Evolutionary conservation across 2,113 vertebrate species (phyloP), one percentile per base, ranked within the genome.

Genomic region (Peromyscus californicus): DNA sequence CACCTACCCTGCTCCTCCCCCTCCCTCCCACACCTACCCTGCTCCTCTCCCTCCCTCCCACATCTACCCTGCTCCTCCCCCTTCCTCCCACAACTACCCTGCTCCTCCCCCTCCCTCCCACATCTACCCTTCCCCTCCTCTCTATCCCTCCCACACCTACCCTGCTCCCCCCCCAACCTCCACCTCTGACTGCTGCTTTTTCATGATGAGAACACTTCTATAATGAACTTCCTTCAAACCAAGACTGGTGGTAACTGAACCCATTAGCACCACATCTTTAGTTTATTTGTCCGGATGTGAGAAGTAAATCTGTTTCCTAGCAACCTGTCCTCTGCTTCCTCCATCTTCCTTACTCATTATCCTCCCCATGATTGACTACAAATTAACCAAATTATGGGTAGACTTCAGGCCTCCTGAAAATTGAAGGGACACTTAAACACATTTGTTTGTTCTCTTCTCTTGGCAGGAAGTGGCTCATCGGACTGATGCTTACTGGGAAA

Each of bases 341-440:
- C 97, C 78, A 97, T 97, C 96, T 97, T 98, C 97, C 90, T 86
- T 97, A 82, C 79, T 98, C 95, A 96, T 98, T 98, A 98, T 98
- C 97, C 96, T 98, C 85, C 59, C 88, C 85, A 86, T 85, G 91
- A 98, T 97, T 91, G 93, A 96, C 95, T 98, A 85, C 97, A 97
- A 98, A 98, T 98, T 98, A 98, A 94, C 91, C 96, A 98, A 98
- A 98, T 98, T 98, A 97, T 61, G 90, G 94, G 59, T 57, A 97
- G 96, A 94, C 97, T 98, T 98, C 96, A 92, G 97, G 97, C 97
- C 97, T 98, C 96, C 97, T 95, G 80, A 82, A 97, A 98, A 98
- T 48, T 94, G 96, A 98, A 98, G 87, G 90, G 82, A 57, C 92
- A 94, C 93, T 98, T 97, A 96, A 96, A 98, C 97, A 96, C 95